Conservation (phyloP, 37 sponge, comb jelly and placozoan species). For the Aphrocallistes beatrix region DNA sequence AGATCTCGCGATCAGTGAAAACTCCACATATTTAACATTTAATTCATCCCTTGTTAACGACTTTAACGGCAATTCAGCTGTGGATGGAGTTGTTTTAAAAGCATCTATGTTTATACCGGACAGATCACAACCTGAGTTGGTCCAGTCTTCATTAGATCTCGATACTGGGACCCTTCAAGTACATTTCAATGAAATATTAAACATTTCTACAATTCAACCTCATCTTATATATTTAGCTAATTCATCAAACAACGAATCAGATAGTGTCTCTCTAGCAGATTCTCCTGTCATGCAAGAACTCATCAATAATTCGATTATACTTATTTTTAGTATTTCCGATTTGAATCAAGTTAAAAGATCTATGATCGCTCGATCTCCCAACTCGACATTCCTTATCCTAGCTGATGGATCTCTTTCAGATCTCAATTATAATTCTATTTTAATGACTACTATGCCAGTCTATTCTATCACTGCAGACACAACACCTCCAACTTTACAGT, state of each 20-base stretch:
- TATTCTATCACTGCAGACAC: slow-evolving; percentile 29
- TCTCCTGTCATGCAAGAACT: slow-evolving; percentile 35
- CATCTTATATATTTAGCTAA: slow-evolving; percentile 40
- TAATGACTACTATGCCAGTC: slow-evolving; percentile 23
- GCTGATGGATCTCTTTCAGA: slow-evolving; percentile 32
- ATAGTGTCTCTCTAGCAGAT: slow-evolving; percentile 25
- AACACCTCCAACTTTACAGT: slow-evolving; percentile 30
- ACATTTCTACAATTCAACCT: slow-evolving; percentile 33
- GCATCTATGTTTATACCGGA: slow-evolving; percentile 44
- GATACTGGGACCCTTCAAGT: slow-evolving; percentile 47
- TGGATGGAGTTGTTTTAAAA: slow-evolving; percentile 26
- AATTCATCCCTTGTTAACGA: slow-evolving; percentile 39
- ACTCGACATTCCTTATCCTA: slow-evolving; percentile 50
- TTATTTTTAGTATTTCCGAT: slow-evolving; percentile 47
- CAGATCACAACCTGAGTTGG: slow-evolving; percentile 43
- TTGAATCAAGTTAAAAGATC: slow-evolving; percentile 49
- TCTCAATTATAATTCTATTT: slow-evolving; percentile 41
- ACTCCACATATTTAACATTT: slow-evolving; percentile 21
- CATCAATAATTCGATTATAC: slow-evolving; percentile 24
- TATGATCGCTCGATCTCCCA: slow-evolving; percentile 31
- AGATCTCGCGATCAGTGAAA: background rate
- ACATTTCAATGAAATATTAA: slow-evolving; percentile 53
- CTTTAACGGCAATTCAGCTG: slow-evolving; percentile 35
- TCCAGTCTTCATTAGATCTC: slow-evolving; percentile 47
- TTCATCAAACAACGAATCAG: slow-evolving; percentile 11